Conservation (phyloP, 2,888 invertebrate genomes). For the Eumacrocentrus americanus region DNA sequence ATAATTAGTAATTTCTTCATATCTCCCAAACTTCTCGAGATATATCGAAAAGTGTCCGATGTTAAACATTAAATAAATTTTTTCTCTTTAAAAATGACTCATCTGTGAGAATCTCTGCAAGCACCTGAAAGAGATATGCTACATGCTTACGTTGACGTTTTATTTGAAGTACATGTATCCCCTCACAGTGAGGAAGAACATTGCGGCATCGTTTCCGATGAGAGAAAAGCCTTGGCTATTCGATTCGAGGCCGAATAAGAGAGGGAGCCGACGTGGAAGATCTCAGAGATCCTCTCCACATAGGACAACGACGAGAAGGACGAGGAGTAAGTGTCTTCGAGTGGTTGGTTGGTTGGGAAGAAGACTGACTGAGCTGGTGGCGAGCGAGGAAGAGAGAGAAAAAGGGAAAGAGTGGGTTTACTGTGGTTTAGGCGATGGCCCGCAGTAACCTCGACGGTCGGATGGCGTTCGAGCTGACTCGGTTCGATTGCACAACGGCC, state of each 20-base stretch:
- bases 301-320: background rate
- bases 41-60: too few relatives aligned
- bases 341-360: background rate
- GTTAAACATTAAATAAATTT: background rate
- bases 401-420: slow-evolving; percentile 24
- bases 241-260: background rate
- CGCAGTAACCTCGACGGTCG: slow-evolving; percentile 52
- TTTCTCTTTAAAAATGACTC: background rate
- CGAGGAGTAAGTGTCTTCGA: background rate
- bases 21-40: too few relatives aligned
- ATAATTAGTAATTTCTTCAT: too few relatives aligned
- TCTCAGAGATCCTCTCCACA: background rate
- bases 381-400: slow-evolving; percentile 7
- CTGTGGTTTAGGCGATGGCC: slow-evolving; percentile 56
- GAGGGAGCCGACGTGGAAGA: background rate
- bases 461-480: slow-evolving; percentile 39
- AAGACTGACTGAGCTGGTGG: background rate
- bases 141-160: too few relatives aligned
- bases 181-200: too few relatives aligned
- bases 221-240: background rate
- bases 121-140: too few relatives aligned
- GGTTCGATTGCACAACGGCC: slow-evolving; percentile 45
- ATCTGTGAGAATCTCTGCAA: background rate
- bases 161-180: slow-evolving; percentile 3
- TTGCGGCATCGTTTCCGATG: too few relatives aligned